Evolutionary conservation across 2,888 invertebrate genomes (phyloP).

Genomic region (Eudasyphora cyanicolor): DNA sequence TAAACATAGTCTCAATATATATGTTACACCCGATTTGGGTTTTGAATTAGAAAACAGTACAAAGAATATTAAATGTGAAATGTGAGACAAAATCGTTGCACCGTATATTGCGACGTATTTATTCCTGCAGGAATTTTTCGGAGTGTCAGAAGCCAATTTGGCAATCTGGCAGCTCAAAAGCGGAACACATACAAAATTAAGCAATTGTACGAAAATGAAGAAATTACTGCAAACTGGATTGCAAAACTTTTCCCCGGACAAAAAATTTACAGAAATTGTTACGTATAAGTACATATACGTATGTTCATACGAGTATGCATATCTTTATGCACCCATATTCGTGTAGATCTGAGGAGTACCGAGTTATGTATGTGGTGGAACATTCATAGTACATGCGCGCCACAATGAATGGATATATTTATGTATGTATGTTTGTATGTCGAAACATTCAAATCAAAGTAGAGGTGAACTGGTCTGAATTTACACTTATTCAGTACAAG

Average conservation of each 20-base stretch:
- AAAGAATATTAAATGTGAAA: neutral
- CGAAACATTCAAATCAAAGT: neutral
- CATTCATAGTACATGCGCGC: too few relatives aligned
- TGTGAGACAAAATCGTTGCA: neutral
- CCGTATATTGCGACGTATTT: neutral
- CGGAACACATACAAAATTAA: neutral
- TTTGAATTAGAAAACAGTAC: too few relatives aligned
- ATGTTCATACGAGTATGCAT: neutral
- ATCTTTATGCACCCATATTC: neutral
- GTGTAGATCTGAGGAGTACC: neutral
- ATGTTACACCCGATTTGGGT: too few relatives aligned
- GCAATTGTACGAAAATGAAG: neutral
- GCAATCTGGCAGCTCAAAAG: neutral
- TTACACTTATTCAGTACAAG: neutral
- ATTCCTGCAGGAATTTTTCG: neutral
- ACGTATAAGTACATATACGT: neutral
- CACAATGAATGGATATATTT: too few relatives aligned
- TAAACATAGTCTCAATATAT: too few relatives aligned
- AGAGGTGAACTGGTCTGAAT: slow-evolving; percentile 1
- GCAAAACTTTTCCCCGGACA: neutral
- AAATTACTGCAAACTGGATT: neutral
- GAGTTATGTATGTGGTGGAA: too few relatives aligned
- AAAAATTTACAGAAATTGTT: neutral
- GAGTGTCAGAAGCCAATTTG: neutral
- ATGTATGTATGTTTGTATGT: neutral